Conservation (phyloP, 1,140 invertebrate species). For the Pteromalus puparum region DNA sequence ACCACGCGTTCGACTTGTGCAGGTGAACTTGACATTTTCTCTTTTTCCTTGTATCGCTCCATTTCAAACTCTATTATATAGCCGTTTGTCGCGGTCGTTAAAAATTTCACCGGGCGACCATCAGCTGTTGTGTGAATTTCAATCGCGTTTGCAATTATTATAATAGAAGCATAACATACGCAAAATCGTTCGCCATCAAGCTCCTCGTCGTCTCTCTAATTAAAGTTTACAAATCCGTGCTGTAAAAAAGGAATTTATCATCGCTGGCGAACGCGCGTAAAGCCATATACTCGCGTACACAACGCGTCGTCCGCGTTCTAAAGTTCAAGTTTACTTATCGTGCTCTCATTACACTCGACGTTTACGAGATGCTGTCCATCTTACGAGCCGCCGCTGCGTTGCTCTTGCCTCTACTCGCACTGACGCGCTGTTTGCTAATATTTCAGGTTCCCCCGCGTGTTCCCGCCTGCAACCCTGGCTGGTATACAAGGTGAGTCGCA, state of each 20-base stretch:
- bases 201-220: constrained; percentile 20
- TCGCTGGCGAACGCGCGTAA: constrained; percentile 1
- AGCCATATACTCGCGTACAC: not conserved
- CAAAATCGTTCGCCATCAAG: not conserved
- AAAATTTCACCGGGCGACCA: too few relatives aligned
- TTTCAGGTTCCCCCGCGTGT: constrained; percentile 75
- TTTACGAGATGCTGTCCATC: constrained; percentile 56
- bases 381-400: constrained; percentile 26
- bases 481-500: constrained; percentile 73
- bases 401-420: not conserved
- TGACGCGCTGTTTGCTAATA: constrained; percentile 51
- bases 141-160: too few relatives aligned
- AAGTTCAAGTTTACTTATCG: constrained; percentile 56
- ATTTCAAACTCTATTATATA: not conserved
- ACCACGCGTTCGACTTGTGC: constrained; percentile 73
- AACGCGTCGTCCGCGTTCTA: constrained; percentile 24
- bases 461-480: constrained; percentile 74
- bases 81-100: too few relatives aligned
- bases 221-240: constrained; percentile 11
- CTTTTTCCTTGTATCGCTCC: not conserved
- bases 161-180: too few relatives aligned
- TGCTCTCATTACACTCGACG: constrained; percentile 53
- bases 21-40: constrained; percentile 59
- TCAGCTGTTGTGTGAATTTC: too few relatives aligned
- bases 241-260: constrained; percentile 35